Base-by-base conservation (phyloP, 2,113 vertebrate genomes). In the Rhombomys opimus region DNA sequence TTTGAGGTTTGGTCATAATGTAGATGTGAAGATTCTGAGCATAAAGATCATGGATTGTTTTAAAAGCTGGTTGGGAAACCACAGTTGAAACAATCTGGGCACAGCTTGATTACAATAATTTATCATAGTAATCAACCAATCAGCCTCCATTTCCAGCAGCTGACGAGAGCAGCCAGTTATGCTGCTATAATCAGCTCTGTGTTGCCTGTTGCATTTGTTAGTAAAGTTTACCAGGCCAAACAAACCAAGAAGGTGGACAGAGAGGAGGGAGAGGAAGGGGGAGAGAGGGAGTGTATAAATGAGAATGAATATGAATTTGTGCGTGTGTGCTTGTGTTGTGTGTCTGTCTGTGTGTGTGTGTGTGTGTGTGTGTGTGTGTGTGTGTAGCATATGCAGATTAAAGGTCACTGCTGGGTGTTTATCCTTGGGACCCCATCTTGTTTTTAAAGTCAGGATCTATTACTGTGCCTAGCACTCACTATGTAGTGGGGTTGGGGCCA, bases 91-190 rank as follows among this genome's bases (percentile, higher is more conserved):
- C 75, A 92, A 95, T 91, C 6, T 95, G 35, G 32, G 41, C 4
- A 92, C 92, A 91, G 9, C 38, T 89, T 96, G 92, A 93, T 97
- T 97, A 90, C 96, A 97, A 93, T 67, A 87, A 78, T 88, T 97
- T 76, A 97, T 95, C 90, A 86, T 73, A 54, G 85, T 93, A 93
- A 85, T 38, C 85, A 93, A 85, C 54, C 85, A 92, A 92, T 90
- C 73, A 87, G 88, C 61, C 54, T 97, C 90, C 78, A 93, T 96
- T 96, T 95, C 91, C 35, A 93, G 67, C n/a, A 70, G 59, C 73
- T 89, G 95, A 77, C 59, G 93, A 63, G 67, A 88, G 6, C 50
- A 63, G 41, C n/a, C 72, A 96, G 67, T 68, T 78, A 89, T 89
- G 95, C 90, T 63, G 65, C 70, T 72, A 86, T 9, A 93, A 65